Evolutionary conservation across 2,113 vertebrate species (phyloP).

Genomic region (Hippotragus niger): DNA sequence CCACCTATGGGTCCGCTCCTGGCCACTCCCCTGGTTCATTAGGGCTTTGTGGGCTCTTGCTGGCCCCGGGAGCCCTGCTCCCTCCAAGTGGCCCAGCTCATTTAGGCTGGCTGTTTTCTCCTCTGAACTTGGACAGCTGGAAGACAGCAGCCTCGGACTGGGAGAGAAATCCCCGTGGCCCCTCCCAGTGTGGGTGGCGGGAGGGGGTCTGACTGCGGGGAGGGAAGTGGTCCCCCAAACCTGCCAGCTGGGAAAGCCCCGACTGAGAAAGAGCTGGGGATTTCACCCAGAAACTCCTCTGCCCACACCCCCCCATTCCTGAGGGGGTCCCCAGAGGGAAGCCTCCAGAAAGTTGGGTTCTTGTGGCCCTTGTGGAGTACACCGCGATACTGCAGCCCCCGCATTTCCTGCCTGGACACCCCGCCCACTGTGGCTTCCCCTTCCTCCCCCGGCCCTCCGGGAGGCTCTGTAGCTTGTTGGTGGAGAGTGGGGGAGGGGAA

Average conservation of each 20-base stretch:
- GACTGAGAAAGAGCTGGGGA: not conserved
- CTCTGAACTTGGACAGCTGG: not conserved
- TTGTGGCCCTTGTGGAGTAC: not conserved
- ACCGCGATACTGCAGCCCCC: not conserved
- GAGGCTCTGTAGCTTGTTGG: not conserved
- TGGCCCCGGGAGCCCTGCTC: not conserved
- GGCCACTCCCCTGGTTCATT: accelerated
- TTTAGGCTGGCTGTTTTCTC: not conserved
- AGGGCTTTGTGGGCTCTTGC: not conserved
- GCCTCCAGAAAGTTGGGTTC: accelerated
- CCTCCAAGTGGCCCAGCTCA: not conserved
- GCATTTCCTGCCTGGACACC: not conserved
- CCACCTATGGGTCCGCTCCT: accelerated
- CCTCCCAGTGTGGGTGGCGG: not conserved
- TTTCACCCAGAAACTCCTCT: not conserved
- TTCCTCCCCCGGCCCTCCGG: not conserved
- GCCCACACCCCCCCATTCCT: not conserved
- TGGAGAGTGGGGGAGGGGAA: accelerated
- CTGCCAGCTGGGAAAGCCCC: not conserved
- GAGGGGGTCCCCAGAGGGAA: not conserved
- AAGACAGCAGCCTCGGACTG: not conserved
- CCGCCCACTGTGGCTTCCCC: not conserved
- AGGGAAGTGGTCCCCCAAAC: not conserved
- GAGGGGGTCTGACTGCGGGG: not conserved
- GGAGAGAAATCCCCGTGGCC: not conserved